Base-by-base conservation (phyloP, 2,113 vertebrate genomes). In the Pterophyllum scalare region DNA sequence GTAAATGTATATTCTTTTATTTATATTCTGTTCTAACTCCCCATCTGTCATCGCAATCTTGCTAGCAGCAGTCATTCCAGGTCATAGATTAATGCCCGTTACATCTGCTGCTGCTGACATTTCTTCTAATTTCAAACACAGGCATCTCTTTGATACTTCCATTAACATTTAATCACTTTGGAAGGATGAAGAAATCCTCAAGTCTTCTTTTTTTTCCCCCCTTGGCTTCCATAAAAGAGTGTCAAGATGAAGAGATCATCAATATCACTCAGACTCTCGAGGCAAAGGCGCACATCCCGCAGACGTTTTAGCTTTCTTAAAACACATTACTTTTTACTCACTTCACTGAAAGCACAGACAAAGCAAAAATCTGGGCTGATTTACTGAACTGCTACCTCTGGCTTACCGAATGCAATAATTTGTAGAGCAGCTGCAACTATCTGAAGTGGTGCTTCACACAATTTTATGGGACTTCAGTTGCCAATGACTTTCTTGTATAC, bases 161-260 rank as follows among this genome's bases (percentile, higher is more conserved):
- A 81, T 79, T 76, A 81, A 76, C 38, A 64, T 88, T 79, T 64
- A 81, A 86, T 77, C 70, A 28, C 28, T 58, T 62, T 61, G 20
- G 35, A 52, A 59, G 77, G 59, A 54, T 54, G 31, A 72, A 72
- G 6, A 54, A 54, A 72, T 54, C 26, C 24, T 5, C 12, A 13
- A 26, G 19, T 12, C 19, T 2, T 24, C 24, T 75, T 72, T 70
- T 54, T 0, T 17, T 4, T 22, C 20, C 14, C 17, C 24, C 24
- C 49, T 59, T 81, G 28, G 15, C 43, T 62, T 38, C 60, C 4
- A 59, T 62, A 13, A 57, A 72, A 82, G 7, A 17, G 56, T 10
- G 12, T 78, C 46, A 26, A 58, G 40, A 77, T 72, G 26, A 52
- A 72, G 46, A 54, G 60, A 33, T 75, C 40, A 40, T 57, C 57